Conservation (phyloP, 2,797 vertebrate genomes). For the Falco cherrug region DNA sequence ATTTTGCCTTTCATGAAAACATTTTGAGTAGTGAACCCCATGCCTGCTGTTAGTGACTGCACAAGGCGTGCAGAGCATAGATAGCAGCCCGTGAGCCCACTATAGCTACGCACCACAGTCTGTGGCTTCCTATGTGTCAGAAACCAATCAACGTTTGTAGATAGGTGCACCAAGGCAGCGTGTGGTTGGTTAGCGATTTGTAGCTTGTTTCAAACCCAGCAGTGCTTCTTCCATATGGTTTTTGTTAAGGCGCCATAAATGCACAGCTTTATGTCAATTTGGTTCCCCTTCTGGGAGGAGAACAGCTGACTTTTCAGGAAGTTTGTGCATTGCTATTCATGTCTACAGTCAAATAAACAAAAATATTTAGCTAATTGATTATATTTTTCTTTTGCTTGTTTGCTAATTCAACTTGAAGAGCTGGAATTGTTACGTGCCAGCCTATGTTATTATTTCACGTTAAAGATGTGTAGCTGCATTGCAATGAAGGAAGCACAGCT, state of each 20-base stretch:
- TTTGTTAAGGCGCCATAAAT: background rate
- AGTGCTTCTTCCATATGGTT: background rate
- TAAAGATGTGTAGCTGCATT: background rate
- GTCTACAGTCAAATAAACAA: background rate
- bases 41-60: rapidly evolving
- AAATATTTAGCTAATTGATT: background rate
- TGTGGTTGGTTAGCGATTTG: background rate
- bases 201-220: background rate
- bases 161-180: background rate
- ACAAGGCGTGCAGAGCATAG: background rate
- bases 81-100: background rate
- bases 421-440: background rate
- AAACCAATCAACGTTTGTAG: background rate
- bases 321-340: background rate
- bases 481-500: background rate
- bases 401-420: background rate
- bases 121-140: background rate
- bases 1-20: background rate
- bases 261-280: background rate
- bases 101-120: background rate
- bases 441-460: background rate
- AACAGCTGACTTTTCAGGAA: background rate
- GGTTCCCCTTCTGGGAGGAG: background rate
- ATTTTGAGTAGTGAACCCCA: background rate
- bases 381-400: background rate